A percentile compares a stretch with the other conserved stretches of the same genome.
phyloP scores from a whole-genome alignment of 2,888 invertebrate species.

The Villa cingulata region DNA sequence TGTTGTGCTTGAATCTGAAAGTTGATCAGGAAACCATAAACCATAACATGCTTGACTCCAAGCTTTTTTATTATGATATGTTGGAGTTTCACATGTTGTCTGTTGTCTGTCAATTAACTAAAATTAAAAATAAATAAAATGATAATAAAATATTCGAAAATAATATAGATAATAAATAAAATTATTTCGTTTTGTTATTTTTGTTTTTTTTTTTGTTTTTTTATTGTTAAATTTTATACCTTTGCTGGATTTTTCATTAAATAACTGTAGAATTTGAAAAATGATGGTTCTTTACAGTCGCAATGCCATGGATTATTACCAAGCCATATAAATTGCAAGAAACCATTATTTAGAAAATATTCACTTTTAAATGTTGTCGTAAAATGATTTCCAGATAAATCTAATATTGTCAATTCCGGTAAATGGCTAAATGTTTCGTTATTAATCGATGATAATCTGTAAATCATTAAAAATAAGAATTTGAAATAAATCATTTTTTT shows the following conservation, averaged over 20 bases:
- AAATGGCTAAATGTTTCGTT: constrained; percentile 50
- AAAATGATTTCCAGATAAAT: constrained; percentile 57
- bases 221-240: constrained; percentile 27
- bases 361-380: constrained; percentile 45
- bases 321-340: constrained; percentile 45
- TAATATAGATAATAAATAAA: neutral
- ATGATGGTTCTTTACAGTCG: constrained; percentile 47
- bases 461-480: constrained; percentile 36
- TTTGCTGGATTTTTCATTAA: constrained; percentile 43
- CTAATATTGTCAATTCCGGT: constrained; percentile 44
- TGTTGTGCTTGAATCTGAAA: too few species aligned
- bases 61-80: constrained; percentile 44
- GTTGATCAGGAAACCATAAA: constrained; percentile 51
- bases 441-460: constrained; percentile 45
- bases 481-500: neutral
- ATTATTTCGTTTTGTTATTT: too few species aligned
- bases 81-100: constrained; percentile 53
- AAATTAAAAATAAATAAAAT: neutral
- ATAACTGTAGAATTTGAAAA: constrained; percentile 48
- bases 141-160: neutral
- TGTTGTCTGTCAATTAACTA: constrained; percentile 31
- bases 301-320: constrained; percentile 67
- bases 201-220: too few species aligned
- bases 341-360: constrained; percentile 46
- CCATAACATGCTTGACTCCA: constrained; percentile 56